Evolutionary conservation across 2,113 vertebrate species (phyloP).

Genomic region (Bufo gargarizans): DNA sequence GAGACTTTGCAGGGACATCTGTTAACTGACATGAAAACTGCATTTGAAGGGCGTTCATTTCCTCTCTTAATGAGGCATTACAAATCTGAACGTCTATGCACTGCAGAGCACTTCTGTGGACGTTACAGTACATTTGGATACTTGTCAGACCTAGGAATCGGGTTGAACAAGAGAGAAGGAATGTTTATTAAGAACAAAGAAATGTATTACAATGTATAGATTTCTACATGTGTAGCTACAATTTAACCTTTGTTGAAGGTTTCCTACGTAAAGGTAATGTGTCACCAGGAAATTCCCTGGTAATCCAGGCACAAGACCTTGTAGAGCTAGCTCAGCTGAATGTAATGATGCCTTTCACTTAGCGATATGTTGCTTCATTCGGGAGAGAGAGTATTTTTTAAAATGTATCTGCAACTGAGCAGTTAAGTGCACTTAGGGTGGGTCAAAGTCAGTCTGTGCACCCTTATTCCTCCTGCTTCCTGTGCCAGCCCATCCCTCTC

Average conservation of each 20-base stretch:
- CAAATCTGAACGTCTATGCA: conserved; percentile 35
- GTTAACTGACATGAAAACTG: conserved; percentile 41
- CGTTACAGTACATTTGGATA: conserved; percentile 27
- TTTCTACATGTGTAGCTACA: background rate
- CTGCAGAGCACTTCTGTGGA: background rate
- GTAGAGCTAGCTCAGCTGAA: no score
- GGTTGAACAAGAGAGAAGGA: background rate
- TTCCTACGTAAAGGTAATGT: no score
- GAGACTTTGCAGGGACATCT: conserved; percentile 39
- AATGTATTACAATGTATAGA: background rate
- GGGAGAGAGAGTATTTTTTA: no score
- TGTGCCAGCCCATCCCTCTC: no score
- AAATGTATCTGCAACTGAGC: no score
- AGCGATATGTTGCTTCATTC: no score
- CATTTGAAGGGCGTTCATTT: conserved; percentile 51
- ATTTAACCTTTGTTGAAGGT: background rate
- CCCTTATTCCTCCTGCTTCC: no score
- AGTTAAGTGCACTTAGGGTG: no score
- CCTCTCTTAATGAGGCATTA: conserved; percentile 47
- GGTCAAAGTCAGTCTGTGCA: no score
- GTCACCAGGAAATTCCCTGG: no score
- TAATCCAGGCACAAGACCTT: no score
- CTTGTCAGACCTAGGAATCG: background rate
- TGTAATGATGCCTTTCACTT: no score
- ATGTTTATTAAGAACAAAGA: background rate